These are phyloP conservation scores for Cheracebus regulus DNA, from an alignment of 2,797 vertebrate species.

Conservation along the genomic window DNA sequence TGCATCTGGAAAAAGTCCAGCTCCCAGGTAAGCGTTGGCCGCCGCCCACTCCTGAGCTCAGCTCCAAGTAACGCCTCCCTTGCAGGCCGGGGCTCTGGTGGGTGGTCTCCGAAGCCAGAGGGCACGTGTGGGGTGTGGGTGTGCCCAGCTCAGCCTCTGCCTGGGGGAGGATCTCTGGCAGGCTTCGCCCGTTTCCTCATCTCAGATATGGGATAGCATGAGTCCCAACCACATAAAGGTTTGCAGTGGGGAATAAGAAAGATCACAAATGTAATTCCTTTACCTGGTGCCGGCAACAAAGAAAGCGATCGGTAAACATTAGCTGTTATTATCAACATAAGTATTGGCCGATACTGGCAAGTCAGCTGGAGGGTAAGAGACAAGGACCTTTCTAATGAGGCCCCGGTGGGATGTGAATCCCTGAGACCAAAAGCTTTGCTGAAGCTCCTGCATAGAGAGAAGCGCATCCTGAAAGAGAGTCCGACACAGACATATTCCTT, in stretches of 20 bases:
- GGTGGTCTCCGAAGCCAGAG: background rate
- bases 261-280: background rate
- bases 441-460: background rate
- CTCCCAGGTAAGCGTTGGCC: accelerated
- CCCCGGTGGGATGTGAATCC: background rate
- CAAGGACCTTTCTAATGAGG: background rate
- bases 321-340: background rate
- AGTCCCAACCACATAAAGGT: background rate
- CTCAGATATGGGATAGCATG: background rate
- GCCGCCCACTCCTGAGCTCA: accelerated
- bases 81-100: too few relatives aligned
- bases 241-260: background rate
- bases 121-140: too few relatives aligned
- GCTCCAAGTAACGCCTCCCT: background rate
- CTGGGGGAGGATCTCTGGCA: background rate
- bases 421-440: background rate
- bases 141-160: background rate
- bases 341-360: background rate
- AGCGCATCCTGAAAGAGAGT: background rate
- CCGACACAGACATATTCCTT: background rate
- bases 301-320: background rate
- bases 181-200: background rate
- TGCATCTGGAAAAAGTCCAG: background rate
- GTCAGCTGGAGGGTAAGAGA: background rate
- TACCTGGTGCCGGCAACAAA: background rate